Base-by-base conservation (phyloP, 2,113 vertebrate species). In the Burhinus bistriatus region DNA sequence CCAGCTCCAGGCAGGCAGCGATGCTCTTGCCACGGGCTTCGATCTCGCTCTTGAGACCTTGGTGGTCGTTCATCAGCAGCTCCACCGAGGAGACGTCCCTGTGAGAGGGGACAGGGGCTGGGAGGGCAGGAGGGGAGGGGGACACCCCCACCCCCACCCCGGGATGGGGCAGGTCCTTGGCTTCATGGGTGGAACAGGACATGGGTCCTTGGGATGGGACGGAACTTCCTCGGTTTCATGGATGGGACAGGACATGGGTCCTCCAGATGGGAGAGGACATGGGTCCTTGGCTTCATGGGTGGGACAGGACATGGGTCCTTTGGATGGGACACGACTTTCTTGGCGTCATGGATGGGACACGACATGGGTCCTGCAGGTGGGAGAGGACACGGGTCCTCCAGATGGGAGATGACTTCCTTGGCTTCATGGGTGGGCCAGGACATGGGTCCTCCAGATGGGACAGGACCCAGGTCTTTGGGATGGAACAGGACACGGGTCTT, bases 41-140 rank as follows among this genome's bases (percentile, higher is more conserved):
- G 18, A 99, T 98, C 96, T 99, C 99, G 0, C 97, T 99, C 98
- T 99, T 99, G 90, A 99, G 98, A 70, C 98, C 98, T 73, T 99
- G 99, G 98, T 99, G 99, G 95, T 99, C 99, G 81, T 99, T 99
- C 99, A 99, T 99, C 96, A 99, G 98, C 89, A 99, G 98, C 96
- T 99, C 99, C 72, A 99, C 99, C 0, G 99, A 99, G 10, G 99
- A 99, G 69, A 99, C 99, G 2, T 99, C 99, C 97, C 99, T 99
- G 96, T 9, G 7, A 5, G 30, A 2, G 12, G 44, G 18, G 30
- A 23, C 3, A 8, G 30, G 27, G 42, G 34, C 27, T 62, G 47
- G 47, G 23, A 38, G 26, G 42, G 23, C 0, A 30, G 68, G 51
- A 26, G 34, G 36, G 30, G 29, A 30, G 0, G 2, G 71, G n/a